Conservation (phyloP, 2,888 invertebrate genomes). For the Matsumyia berberina region DNA sequence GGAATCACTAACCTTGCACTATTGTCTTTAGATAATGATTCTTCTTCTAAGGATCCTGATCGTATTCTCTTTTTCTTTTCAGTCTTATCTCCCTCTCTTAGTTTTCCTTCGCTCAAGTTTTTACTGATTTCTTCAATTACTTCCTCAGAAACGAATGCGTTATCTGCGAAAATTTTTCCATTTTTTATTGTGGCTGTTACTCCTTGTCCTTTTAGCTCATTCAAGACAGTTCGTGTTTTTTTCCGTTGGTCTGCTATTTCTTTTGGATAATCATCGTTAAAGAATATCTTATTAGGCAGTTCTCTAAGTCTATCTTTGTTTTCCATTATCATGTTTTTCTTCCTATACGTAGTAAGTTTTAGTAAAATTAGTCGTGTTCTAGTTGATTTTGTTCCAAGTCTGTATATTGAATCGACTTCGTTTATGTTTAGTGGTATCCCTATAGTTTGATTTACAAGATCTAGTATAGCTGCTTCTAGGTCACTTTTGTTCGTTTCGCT, state of each 20-base stretch:
- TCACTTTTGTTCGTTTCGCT: conserved; percentile 4
- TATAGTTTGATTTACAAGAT: conserved; percentile 10
- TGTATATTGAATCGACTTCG: conserved; percentile 7
- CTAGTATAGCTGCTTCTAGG: conserved; percentile 18
- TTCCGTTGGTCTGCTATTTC: neutral
- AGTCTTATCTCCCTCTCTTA: neutral
- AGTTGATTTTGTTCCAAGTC: no score
- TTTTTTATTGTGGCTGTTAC: conserved; percentile 11
- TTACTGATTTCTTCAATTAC: neutral
- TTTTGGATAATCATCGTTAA: conserved; percentile 15
- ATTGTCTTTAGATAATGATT: neutral
- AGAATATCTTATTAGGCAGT: conserved; percentile 10
- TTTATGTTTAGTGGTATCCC: neutral
- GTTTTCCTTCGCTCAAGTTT: neutral
- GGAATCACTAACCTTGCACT: neutral
- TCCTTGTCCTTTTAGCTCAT: conserved; percentile 9
- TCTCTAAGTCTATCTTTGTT: conserved; percentile 4
- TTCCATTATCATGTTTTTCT: neutral
- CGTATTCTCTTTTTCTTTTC: conserved; percentile 1
- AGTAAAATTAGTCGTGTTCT: no score
- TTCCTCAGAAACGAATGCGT: neutral
- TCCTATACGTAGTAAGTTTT: no score
- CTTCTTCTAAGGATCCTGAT: neutral
- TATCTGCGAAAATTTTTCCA: conserved; percentile 12
- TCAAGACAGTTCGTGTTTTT: conserved; percentile 9